Percentiles rank a stretch among this genome's conserved stretches.
phyloP scores from a whole-genome alignment of 2,113 vertebrate genomes.

The Chaenocephalus aceratus region DNA sequence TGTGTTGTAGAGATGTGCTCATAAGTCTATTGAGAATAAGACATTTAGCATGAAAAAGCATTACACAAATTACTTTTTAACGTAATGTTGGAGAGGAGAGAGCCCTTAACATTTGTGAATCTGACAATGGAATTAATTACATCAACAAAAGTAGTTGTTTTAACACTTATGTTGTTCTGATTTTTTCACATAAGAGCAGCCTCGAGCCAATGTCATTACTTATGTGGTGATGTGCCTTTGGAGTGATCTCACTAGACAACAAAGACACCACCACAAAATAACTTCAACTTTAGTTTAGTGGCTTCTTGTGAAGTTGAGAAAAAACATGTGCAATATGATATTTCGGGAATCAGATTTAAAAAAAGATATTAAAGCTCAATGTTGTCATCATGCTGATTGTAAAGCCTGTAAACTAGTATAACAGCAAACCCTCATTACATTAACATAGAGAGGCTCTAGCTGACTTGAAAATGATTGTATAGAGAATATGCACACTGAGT shows the following conservation, averaged over 20 bases:
- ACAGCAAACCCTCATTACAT: too few species aligned
- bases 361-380: neutral
- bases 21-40: too few species aligned
- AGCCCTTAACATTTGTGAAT: neutral
- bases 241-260: constrained; percentile 20
- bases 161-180: too few species aligned
- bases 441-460: too few species aligned
- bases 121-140: neutral
- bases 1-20: too few species aligned
- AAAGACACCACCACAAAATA: neutral
- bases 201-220: neutral
- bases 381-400: neutral
- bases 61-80: too few species aligned
- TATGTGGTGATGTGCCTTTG: constrained; percentile 9
- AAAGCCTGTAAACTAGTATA: neutral
- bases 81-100: too few species aligned
- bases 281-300: constrained; percentile 4
- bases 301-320: neutral
- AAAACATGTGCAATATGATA: neutral
- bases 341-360: neutral
- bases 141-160: neutral
- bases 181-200: neutral
- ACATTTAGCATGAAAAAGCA: too few species aligned
- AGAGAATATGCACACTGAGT: neutral
- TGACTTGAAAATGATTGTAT: too few species aligned